phyloP scores from a whole-genome alignment of 2,888 invertebrate genomes.

The Galerucella nymphaeae region DNA sequence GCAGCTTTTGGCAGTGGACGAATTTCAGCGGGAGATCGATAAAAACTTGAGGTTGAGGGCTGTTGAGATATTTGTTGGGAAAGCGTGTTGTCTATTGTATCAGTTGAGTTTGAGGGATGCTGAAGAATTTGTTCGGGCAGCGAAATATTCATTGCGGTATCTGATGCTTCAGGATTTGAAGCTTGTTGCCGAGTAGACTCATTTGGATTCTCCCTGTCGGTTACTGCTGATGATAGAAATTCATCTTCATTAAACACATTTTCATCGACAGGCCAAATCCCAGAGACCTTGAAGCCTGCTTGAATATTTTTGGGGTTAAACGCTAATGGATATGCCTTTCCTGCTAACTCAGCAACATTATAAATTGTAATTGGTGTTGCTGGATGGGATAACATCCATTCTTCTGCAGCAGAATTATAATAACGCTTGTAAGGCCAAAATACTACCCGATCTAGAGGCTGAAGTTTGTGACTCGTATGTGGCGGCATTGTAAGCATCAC shows the following conservation, averaged over 20 bases:
- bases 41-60: too few species aligned
- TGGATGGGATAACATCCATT: constrained; percentile 26
- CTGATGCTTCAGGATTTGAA: too few species aligned
- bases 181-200: too few species aligned
- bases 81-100: too few species aligned
- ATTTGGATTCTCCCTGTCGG: background rate
- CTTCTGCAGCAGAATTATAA: constrained; percentile 6
- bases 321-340: constrained; percentile 43
- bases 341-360: constrained; percentile 42
- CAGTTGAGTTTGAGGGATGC: too few species aligned
- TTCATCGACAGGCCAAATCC: constrained; percentile 42
- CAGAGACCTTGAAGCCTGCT: too few species aligned
- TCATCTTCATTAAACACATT: constrained; percentile 39
- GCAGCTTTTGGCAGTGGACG: constrained; percentile 3
- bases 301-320: constrained; percentile 40
- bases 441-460: constrained; percentile 9
- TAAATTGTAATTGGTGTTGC: constrained; percentile 37
- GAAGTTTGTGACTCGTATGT: constrained; percentile 8
- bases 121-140: too few species aligned
- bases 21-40: too few species aligned
- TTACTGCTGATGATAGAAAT: constrained; percentile 30
- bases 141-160: too few species aligned
- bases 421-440: constrained; percentile 10
- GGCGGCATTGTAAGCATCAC: constrained; percentile 4
- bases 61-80: too few species aligned